phyloP scores from a whole-genome alignment of 2,797 vertebrate species.

The Poeciliopsis presidionis region DNA sequence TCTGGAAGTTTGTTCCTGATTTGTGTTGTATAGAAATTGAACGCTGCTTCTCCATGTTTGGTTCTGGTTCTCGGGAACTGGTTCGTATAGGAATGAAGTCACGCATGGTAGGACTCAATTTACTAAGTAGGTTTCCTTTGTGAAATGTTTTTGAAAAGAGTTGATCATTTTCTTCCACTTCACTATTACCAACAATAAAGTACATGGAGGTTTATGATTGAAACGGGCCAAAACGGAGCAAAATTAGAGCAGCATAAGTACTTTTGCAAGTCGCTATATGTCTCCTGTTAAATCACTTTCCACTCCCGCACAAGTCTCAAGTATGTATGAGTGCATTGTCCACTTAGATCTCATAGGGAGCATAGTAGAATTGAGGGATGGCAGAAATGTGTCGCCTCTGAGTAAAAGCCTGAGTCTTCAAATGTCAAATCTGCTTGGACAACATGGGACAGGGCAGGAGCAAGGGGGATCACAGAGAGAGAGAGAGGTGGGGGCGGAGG shows the following conservation, averaged over 20 bases:
- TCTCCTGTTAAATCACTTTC: not conserved
- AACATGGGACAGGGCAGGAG: slow-evolving; percentile 59
- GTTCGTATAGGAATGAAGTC: not conserved
- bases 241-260: not conserved
- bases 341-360: slow-evolving; percentile 34
- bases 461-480: slow-evolving; percentile 50
- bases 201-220: not conserved
- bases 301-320: slow-evolving; percentile 6
- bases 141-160: not conserved
- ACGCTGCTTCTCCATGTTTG: no score
- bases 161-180: not conserved
- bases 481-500: slow-evolving; percentile 23
- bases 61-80: no score
- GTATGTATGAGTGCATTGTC: slow-evolving; percentile 13
- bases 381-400: slow-evolving; percentile 55
- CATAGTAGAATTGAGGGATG: slow-evolving; percentile 33
- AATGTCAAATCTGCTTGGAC: slow-evolving; percentile 61
- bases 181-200: not conserved
- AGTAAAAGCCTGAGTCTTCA: slow-evolving; percentile 59
- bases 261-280: not conserved
- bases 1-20: no score
- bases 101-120: not conserved
- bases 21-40: no score
- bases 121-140: not conserved
- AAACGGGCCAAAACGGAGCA: not conserved